Evolutionary conservation across 2,888 invertebrate genomes (phyloP).

Genomic region (Aporophyla lueneburgensis): DNA sequence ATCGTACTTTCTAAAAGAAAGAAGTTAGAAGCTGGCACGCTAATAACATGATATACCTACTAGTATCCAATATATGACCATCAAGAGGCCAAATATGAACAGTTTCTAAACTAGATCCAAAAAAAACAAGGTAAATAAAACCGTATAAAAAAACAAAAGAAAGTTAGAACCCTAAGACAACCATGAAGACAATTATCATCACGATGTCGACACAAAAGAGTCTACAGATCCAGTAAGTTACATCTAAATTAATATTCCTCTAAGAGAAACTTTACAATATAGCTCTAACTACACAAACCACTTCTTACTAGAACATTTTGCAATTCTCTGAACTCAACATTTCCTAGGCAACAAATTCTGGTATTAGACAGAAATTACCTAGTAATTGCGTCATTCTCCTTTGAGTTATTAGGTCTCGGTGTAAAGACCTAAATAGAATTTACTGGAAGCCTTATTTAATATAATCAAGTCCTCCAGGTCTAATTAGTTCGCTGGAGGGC

Average conservation of each 20-base stretch:
- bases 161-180: too few species aligned
- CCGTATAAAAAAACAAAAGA: too few species aligned
- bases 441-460: slow-evolving; percentile 26
- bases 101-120: too few species aligned
- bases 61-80: too few species aligned
- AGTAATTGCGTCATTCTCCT: slow-evolving; percentile 23
- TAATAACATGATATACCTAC: too few species aligned
- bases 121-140: too few species aligned
- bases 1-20: too few species aligned
- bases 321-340: slow-evolving; percentile 21
- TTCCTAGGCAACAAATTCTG: slow-evolving; percentile 55
- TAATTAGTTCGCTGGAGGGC: slow-evolving; percentile 21
- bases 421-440: background rate
- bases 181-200: background rate
- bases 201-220: background rate
- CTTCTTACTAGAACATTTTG: slow-evolving; percentile 39
- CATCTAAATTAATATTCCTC: background rate
- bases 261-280: slow-evolving; percentile 26
- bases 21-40: too few species aligned
- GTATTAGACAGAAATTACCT: slow-evolving; percentile 33
- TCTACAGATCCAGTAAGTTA: background rate
- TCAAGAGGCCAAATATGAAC: too few species aligned
- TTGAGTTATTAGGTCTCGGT: slow-evolving; percentile 26
- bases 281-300: background rate
- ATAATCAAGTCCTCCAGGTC: slow-evolving; percentile 1